These are phyloP conservation scores for Carabus problematicus DNA, from an alignment of 2,888 invertebrate species.

Conservation along the genomic window DNA sequence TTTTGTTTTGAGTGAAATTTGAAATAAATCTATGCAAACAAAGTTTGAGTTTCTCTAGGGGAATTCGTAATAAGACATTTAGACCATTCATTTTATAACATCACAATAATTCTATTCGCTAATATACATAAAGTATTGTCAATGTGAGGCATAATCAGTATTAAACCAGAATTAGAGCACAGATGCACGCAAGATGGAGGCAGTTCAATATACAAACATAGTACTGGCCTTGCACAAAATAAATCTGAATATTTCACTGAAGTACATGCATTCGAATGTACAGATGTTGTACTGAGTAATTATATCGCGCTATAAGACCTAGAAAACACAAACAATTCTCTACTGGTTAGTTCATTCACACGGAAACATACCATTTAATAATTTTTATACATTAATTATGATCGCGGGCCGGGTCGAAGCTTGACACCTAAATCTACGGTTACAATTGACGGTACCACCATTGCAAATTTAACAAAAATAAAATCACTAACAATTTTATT, in stretches of 20 bases:
- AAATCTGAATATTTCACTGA: background rate
- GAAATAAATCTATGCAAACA: no score
- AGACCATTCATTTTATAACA: conserved; percentile 39
- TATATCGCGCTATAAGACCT: background rate
- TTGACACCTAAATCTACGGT: conserved; percentile 18
- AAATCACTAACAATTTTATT: conserved; percentile 5
- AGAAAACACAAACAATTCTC: background rate
- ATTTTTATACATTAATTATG: background rate
- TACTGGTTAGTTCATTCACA: conserved; percentile 30
- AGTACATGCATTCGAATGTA: no score
- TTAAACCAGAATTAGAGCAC: conserved; percentile 13
- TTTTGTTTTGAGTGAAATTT: no score
- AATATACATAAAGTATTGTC: conserved; percentile 39
- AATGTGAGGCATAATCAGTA: conserved; percentile 1
- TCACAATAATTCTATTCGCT: conserved; percentile 38
- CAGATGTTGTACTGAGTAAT: no score
- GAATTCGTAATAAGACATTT: conserved; percentile 28
- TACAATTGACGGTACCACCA: conserved; percentile 36
- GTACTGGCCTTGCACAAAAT: conserved; percentile 18
- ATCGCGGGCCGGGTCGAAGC: no score
- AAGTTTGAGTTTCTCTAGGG: background rate
- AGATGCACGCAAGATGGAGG: conserved; percentile 8
- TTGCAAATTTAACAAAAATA: conserved; percentile 3
- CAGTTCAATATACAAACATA: conserved; percentile 17
- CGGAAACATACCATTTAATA: conserved; percentile 31